Evolutionary conservation across 2,797 vertebrate species (phyloP), one percentile per base, ranked within the genome.

Genomic region (Coregonus ussuriensis): DNA sequence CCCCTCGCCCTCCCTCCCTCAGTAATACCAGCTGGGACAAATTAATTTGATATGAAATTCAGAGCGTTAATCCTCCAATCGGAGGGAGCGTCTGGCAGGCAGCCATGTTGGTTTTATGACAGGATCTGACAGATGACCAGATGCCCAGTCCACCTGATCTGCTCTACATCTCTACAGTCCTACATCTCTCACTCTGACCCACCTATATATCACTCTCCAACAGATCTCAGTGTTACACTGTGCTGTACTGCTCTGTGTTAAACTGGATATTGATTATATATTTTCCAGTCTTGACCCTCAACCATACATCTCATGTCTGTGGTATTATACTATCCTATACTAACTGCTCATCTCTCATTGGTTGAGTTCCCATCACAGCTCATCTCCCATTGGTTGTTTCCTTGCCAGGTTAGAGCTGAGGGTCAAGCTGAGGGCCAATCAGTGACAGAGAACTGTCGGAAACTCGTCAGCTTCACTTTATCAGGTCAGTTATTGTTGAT

Each of bases 391-490:
- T 73, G 79, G 65, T 35, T 74, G 0, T 78, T 77, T 71, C 54
- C 62, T 78, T 51, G 59, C 80, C 87, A 99, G 97, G 95, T 94
- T 59, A 86, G 88, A 70, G 81, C 81, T 35, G 96, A 96, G 85
- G 96, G 96, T 31, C 91, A 88, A 1, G 93, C 89, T 71, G 96
- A 95, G 59, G 95, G 95, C 84, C 95, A 95, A 88, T 94, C 95
- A 1, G 95, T 93, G 78, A 89, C 86, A 2, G 96, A 97, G 71
- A 95, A 95, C 75, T 95, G 93, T 81, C 93, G 95, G 74, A 98
- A 96, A 86, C 93, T 98, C 4, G 95, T 98, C 88, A 98, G 96
- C 94, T 98, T 99, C 89, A 97, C 96, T 0, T 84, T 99, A 15
- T 97, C 97, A 92, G 97, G 97, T 98, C 7, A 25, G 21, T 6